Percentiles rank a stretch among this genome's conserved stretches.
Conservation (phyloP, 2,888 invertebrate genomes). For the Elegia similella region DNA sequence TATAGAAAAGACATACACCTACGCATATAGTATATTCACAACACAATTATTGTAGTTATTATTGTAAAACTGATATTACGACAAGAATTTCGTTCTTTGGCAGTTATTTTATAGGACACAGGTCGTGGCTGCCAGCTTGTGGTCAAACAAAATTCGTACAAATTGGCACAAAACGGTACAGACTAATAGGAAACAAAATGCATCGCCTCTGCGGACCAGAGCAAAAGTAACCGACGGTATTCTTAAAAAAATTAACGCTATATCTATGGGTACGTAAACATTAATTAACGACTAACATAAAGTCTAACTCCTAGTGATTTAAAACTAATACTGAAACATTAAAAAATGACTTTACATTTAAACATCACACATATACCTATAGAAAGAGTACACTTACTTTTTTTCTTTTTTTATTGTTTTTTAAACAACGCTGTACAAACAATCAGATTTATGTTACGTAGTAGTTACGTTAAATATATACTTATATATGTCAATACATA, state of each 20-base stretch:
- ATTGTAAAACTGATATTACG: slow-evolving; percentile 44
- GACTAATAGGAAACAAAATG: slow-evolving; percentile 43
- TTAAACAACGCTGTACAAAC: slow-evolving; percentile 66
- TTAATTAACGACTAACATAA: slow-evolving; percentile 77
- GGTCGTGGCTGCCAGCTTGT: slow-evolving; percentile 29
- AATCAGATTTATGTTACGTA: slow-evolving; percentile 51
- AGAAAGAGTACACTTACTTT: slow-evolving; percentile 48
- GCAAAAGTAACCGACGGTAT: slow-evolving; percentile 57
- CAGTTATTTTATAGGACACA: slow-evolving; percentile 32
- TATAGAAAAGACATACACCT: slow-evolving; percentile 42
- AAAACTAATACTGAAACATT: slow-evolving; percentile 72
- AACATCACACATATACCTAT: slow-evolving; percentile 54
- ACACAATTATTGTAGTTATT: slow-evolving; percentile 55
- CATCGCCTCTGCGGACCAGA: slow-evolving; percentile 41
- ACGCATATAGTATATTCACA: slow-evolving; percentile 56
- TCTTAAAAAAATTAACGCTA: slow-evolving; percentile 63
- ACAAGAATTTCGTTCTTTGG: slow-evolving; percentile 54
- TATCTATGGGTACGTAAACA: slow-evolving; percentile 62
- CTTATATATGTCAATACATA: slow-evolving; percentile 32
- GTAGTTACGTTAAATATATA: slow-evolving; percentile 37
- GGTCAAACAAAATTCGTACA: slow-evolving; percentile 18
- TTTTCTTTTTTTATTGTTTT: slow-evolving; percentile 42
- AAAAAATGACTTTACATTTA: slow-evolving; percentile 52
- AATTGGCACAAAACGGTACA: slow-evolving; percentile 51
- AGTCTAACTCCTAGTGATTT: slow-evolving; percentile 69